phyloP scores from a whole-genome alignment of 2,888 invertebrate genomes.

The Zeuzera pyrina region DNA sequence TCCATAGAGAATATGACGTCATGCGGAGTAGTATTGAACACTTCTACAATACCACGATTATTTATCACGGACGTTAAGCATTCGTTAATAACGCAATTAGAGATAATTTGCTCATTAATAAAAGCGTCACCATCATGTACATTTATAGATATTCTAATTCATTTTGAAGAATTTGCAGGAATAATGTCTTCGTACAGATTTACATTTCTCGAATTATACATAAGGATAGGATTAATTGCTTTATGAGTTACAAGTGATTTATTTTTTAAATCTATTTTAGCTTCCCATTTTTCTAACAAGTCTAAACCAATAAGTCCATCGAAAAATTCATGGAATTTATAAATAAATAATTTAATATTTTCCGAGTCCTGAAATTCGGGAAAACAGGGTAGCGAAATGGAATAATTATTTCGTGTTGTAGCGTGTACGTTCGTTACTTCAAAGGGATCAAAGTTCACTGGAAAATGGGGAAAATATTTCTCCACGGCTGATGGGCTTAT shows the following conservation, averaged over 20 bases:
- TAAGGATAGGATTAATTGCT: conserved; percentile 10
- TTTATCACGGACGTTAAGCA: too few relatives aligned
- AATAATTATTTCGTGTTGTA: conserved; percentile 16
- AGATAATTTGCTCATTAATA: conserved; percentile 13
- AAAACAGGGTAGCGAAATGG: conserved; percentile 18
- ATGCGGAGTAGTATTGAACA: conserved; percentile 14
- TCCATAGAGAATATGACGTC: conserved; percentile 13
- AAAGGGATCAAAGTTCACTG: conserved; percentile 13
- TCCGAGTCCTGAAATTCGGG: conserved; percentile 10
- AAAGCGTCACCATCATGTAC: conserved; percentile 13
- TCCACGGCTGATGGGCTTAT: conserved; percentile 17
- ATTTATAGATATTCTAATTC: conserved; percentile 17
- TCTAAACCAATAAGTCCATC: conserved; percentile 22
- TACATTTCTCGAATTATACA: conserved; percentile 17
- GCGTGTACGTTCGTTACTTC: conserved; percentile 17
- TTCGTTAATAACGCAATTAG: conserved; percentile 16
- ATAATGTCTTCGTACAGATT: conserved; percentile 21
- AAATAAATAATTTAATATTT: conserved; percentile 17
- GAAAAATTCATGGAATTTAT: conserved; percentile 22
- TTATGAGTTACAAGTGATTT: conserved; percentile 10
- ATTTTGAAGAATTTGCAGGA: conserved; percentile 16
- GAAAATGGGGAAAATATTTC: conserved; percentile 1
- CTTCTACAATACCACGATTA: too few relatives aligned
- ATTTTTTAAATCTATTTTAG: conserved; percentile 17
- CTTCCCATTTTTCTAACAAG: conserved; percentile 16